Conservation (phyloP, 2,888 invertebrate species). For the Eurytoma californica region DNA sequence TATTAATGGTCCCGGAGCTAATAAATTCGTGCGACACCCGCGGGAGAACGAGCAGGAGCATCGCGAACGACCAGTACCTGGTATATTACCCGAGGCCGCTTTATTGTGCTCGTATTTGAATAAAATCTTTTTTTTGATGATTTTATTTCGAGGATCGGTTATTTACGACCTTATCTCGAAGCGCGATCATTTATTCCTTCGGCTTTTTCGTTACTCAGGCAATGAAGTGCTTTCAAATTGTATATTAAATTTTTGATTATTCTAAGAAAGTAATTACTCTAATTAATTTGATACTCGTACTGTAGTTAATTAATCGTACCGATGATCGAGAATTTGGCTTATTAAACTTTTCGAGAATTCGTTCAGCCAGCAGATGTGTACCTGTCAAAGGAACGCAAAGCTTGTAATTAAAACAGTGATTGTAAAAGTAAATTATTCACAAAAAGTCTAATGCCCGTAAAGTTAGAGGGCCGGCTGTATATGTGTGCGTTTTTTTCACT, state of each 20-base stretch:
- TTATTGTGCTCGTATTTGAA: not conserved
- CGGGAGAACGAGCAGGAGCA: slow-evolving; percentile 23
- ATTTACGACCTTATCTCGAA: too few species aligned
- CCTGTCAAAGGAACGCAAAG: not conserved
- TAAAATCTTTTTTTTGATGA: too few species aligned
- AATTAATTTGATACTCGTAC: not conserved
- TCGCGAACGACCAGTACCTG: not conserved
- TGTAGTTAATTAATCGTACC: too few species aligned
- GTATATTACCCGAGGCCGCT: not conserved
- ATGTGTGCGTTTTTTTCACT: slow-evolving; percentile 4
- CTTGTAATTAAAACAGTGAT: not conserved
- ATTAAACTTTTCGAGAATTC: not conserved
- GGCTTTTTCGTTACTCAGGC: too few species aligned
- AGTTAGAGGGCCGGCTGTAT: too few species aligned
- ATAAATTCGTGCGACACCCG: slow-evolving; percentile 49
- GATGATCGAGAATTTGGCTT: not conserved
- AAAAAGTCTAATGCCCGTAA: not conserved
- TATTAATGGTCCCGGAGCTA: slow-evolving; percentile 24
- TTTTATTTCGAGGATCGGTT: too few species aligned
- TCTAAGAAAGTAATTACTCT: too few species aligned
- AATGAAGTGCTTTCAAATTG: too few species aligned
- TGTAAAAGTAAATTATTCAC: not conserved
- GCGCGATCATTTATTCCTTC: too few species aligned
- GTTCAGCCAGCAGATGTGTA: not conserved
- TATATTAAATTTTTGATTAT: too few species aligned